Evolutionary conservation across 1,140 invertebrate species (phyloP).

Genomic region (Belonocnema kinseyi): DNA sequence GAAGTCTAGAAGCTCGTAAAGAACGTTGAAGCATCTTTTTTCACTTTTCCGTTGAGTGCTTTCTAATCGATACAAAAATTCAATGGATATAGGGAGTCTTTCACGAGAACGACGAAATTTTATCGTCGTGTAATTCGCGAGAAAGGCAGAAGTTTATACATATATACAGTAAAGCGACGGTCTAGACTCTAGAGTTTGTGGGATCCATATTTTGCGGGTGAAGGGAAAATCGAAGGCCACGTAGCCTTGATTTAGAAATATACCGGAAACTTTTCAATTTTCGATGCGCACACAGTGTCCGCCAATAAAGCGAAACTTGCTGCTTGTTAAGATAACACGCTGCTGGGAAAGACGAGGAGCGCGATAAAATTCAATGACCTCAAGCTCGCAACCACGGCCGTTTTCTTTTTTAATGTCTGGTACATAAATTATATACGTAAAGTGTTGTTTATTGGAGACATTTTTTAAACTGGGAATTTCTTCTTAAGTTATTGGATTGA

Average conservation of each 20-base stretch:
- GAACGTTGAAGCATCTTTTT: constrained; percentile 1
- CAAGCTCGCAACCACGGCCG: no score
- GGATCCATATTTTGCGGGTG: background rate
- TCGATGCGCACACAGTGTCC: background rate
- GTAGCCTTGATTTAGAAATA: background rate
- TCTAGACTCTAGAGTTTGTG: background rate
- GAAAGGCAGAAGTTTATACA: background rate
- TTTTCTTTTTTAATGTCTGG: no score
- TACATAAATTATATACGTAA: no score
- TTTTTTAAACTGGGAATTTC: no score
- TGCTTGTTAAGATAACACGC: background rate
- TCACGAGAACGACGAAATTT: background rate
- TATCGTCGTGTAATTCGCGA: background rate
- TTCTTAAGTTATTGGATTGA: no score
- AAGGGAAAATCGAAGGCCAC: background rate
- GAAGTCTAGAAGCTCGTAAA: constrained; percentile 2
- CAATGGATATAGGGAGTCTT: background rate
- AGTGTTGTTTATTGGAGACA: no score
- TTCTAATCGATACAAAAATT: constrained; percentile 13
- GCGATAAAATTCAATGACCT: constrained; percentile 28
- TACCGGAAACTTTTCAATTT: background rate
- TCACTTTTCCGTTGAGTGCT: constrained; percentile 1
- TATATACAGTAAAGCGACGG: no score
- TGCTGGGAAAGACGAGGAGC: background rate
- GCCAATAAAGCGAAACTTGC: background rate